These are phyloP conservation scores for Drosophila tristis DNA, from an alignment of 1,140 invertebrate species.

Conservation along the genomic window DNA sequence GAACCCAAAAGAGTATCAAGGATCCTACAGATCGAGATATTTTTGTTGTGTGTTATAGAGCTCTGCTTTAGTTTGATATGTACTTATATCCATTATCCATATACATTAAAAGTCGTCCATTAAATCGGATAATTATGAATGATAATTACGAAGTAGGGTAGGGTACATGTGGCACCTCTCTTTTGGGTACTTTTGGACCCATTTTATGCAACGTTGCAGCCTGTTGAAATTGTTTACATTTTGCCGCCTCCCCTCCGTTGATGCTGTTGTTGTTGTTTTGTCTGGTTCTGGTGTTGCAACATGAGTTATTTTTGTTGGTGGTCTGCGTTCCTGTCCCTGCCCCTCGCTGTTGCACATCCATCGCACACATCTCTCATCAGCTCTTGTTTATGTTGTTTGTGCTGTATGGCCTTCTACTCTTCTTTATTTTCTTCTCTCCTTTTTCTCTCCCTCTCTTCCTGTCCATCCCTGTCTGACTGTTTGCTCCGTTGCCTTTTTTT, in stretches of 20 bases:
- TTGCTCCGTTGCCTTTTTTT: slow-evolving; percentile 33
- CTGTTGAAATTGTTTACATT: slow-evolving; percentile 34
- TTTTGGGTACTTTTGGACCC: too few species aligned
- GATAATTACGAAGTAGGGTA: too few species aligned
- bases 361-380: too few species aligned
- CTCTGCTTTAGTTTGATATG: too few species aligned
- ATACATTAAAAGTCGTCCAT: too few species aligned
- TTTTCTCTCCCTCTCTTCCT: slow-evolving; percentile 14
- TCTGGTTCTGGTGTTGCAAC: slow-evolving; percentile 43
- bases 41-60: too few species aligned
- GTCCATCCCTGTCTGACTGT: slow-evolving; percentile 30
- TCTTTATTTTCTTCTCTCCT: slow-evolving; percentile 6
- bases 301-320: slow-evolving; percentile 53
- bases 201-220: too few species aligned
- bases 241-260: slow-evolving; percentile 16
- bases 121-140: too few species aligned
- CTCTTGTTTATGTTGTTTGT: slow-evolving; percentile 9
- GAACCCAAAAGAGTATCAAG: too few species aligned
- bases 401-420: slow-evolving; percentile 43
- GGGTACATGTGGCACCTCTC: too few species aligned
- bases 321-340: neutral
- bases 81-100: too few species aligned
- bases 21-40: too few species aligned
- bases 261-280: slow-evolving; percentile 21
- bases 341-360: slow-evolving; percentile 11